phyloP scores from a whole-genome alignment of 1,140 invertebrate genomes.

The Bursaphelenchus mucronatus region DNA sequence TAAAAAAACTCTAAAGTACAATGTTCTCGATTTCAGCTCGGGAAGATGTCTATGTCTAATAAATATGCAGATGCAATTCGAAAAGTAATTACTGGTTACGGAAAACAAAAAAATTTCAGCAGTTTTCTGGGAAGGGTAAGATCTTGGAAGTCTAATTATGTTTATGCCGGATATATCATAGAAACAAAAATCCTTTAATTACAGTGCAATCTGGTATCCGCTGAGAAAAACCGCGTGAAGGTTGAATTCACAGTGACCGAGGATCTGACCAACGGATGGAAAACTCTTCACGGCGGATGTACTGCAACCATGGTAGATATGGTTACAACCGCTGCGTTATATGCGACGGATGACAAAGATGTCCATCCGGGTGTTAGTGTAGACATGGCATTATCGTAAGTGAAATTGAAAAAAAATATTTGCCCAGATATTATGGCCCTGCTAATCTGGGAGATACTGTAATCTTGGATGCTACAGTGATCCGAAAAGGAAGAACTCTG shows the following conservation, averaged over 20 bases:
- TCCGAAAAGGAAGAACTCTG: constrained; percentile 73
- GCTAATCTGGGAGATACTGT: constrained; percentile 74
- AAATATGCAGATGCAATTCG: neutral
- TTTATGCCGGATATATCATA: neutral
- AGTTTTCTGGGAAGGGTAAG: neutral
- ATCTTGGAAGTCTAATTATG: neutral
- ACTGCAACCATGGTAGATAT: constrained; percentile 40
- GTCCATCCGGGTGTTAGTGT: constrained; percentile 30
- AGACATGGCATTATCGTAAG: constrained; percentile 37
- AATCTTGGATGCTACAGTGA: constrained; percentile 73
- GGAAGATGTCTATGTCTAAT: constrained; percentile 3
- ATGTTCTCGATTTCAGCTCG: too few species aligned
- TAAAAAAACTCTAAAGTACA: too few species aligned
- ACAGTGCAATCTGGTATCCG: constrained; percentile 33
- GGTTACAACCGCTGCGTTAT: constrained; percentile 31
- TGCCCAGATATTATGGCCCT: constrained; percentile 67
- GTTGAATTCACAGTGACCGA: constrained; percentile 42
- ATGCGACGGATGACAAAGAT: constrained; percentile 24
- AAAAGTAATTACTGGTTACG: neutral
- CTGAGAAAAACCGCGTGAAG: constrained; percentile 28
- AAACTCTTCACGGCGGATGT: constrained; percentile 35
- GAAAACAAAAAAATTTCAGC: constrained; percentile 3
- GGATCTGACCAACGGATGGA: constrained; percentile 27
- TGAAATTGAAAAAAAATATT: constrained; percentile 66
- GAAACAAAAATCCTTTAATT: neutral